These are phyloP conservation scores for Erebia ligea DNA, from an alignment of 2,888 invertebrate genomes.

Conservation along the genomic window DNA sequence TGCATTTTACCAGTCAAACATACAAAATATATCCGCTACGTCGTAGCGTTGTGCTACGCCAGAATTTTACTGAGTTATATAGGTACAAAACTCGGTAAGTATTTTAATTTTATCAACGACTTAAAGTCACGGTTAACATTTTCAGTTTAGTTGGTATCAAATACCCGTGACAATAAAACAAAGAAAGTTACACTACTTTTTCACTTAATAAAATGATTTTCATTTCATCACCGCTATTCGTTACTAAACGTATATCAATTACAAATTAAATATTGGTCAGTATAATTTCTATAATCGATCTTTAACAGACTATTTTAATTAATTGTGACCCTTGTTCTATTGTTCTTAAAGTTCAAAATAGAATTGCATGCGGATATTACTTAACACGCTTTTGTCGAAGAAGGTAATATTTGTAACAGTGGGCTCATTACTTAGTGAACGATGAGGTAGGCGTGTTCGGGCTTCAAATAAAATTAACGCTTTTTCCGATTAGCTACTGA, in stretches of 20 bases:
- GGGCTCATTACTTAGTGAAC: conserved; percentile 78
- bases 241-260: conserved; percentile 22
- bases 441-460: conserved; percentile 65
- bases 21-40: too few relatives aligned
- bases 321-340: neutral
- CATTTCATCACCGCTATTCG: neutral
- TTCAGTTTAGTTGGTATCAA: neutral
- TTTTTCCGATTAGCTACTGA: conserved; percentile 52
- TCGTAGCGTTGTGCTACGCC: too few relatives aligned
- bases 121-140: too few relatives aligned
- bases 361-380: neutral
- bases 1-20: too few relatives aligned
- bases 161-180: neutral
- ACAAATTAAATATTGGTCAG: conserved; percentile 22
- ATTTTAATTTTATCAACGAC: too few relatives aligned
- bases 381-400: conserved; percentile 21
- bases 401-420: conserved; percentile 57
- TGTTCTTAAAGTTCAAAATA: conserved; percentile 11
- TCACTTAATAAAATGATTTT: neutral
- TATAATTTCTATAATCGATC: conserved; percentile 10
- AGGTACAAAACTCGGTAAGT: too few relatives aligned
- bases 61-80: too few relatives aligned
- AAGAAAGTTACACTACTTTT: neutral
- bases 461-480: conserved; percentile 79
- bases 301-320: neutral